Conservation (phyloP, 2,797 vertebrate genomes). For the Rhabdomys pumilio region DNA sequence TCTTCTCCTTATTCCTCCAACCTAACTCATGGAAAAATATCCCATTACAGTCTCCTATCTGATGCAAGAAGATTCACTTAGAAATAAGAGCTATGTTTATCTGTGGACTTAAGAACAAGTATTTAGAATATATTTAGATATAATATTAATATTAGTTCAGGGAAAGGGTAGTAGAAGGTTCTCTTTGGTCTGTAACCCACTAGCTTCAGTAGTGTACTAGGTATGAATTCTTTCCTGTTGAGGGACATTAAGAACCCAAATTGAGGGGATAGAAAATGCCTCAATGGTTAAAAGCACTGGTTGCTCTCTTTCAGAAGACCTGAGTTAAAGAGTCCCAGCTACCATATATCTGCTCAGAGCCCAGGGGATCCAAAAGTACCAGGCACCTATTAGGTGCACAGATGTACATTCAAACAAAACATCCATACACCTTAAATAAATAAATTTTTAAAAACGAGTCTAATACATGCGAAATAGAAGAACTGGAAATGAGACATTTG, state of each 20-base stretch:
- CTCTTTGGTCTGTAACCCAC: not conserved
- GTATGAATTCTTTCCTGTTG: not conserved
- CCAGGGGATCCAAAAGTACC: not conserved
- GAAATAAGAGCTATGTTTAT: not conserved
- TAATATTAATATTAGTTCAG: not conserved
- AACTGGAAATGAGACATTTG: slow-evolving; percentile 39
- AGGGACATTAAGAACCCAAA: not conserved
- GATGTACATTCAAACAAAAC: not conserved
- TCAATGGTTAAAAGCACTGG: not conserved
- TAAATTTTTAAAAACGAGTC: not conserved
- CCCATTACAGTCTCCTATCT: not conserved
- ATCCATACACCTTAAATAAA: not conserved
- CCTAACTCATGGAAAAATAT: too few species aligned
- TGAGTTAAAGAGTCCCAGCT: not conserved
- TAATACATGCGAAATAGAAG: not conserved
- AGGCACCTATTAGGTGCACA: not conserved
- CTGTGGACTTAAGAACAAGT: too few species aligned
- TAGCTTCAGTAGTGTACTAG: not conserved
- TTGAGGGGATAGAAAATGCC: not conserved
- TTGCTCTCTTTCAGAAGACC: not conserved
- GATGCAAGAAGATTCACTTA: not conserved
- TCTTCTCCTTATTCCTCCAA: too few species aligned
- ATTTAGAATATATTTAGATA: not conserved
- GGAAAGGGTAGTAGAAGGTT: not conserved
- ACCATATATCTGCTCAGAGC: not conserved